Evolutionary conservation across 2,113 vertebrate genomes (phyloP), one percentile per base, ranked within the genome.

Genomic region (Steatornis caripensis): DNA sequence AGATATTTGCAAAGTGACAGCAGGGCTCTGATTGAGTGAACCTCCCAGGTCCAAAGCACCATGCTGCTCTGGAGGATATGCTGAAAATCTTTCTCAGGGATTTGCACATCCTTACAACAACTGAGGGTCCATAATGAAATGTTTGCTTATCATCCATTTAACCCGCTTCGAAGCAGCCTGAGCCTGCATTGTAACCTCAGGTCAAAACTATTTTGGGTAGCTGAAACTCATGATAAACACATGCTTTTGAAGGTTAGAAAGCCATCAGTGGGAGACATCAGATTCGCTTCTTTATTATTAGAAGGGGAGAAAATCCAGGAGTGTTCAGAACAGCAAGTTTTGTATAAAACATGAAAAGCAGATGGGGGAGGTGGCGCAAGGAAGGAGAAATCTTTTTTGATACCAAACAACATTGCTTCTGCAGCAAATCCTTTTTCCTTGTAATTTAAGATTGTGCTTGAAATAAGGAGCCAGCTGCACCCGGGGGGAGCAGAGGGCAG

Each of bases 151-250:
- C 98, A 96, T 92, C 94, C 93, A 85, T 94, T 98, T 96, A 92
- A 97, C 95, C 94, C 1, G 24, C 89, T 96, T 96, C 87, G 96
- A 97, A 97, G 97, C 96, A 97, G 96, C 80, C 97, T 96, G 92
- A 97, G 96, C 84, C 95, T 97, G 96, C 95, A 55, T 84, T 79
- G 91, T 98, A 97, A 98, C 98, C 98, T 97, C 62, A 65, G 98
- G 98, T 98, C 98, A 98, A 98, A 98, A 98, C 97, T 98, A 98
- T 98, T 98, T 97, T 96, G 97, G 97, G 92, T 90, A 93, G 97
- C 97, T 91, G 91, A 96, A 98, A 97, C 95, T 97, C 93, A 95
- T 85, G 98, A 98, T 98, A 98, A 98, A 98, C 97, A 98, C 93
- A 95, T 95, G 97, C 95, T 96, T 98, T 97, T 90, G 94, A 96